phyloP scores from a whole-genome alignment of 2,888 invertebrate genomes.

The Zeuzera pyrina region DNA sequence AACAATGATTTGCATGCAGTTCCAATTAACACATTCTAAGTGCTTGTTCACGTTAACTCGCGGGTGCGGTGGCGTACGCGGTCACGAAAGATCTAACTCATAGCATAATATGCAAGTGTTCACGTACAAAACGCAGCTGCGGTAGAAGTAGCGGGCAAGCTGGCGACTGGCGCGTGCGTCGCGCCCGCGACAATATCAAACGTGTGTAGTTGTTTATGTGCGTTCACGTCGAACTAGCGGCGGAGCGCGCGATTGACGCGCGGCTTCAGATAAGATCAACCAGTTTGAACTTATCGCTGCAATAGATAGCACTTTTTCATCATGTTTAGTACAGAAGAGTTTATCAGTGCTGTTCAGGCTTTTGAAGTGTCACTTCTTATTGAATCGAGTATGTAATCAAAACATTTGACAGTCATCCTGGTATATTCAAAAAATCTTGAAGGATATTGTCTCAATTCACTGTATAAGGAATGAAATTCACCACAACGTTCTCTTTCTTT shows the following conservation, averaged over 20 bases:
- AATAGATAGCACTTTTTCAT: neutral
- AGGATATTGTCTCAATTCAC: slow-evolving; percentile 2
- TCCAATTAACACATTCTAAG: too few relatives aligned
- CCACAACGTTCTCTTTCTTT: slow-evolving; percentile 3
- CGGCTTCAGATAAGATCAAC: slow-evolving; percentile 16
- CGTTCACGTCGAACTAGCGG: slow-evolving; percentile 19
- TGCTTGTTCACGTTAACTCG: slow-evolving; percentile 12
- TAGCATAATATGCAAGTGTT: slow-evolving; percentile 16
- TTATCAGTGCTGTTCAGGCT: slow-evolving; percentile 2
- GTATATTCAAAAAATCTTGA: slow-evolving; percentile 2
- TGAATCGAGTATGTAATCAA: slow-evolving; percentile 4
- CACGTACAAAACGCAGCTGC: slow-evolving; percentile 20
- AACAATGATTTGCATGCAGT: too few relatives aligned
- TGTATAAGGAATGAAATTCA: slow-evolving; percentile 4
- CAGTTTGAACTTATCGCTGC: slow-evolving; percentile 14
- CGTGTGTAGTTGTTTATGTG: slow-evolving; percentile 17
- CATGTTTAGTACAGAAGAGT: slow-evolving; percentile 2
- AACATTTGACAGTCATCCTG: slow-evolving; percentile 3
- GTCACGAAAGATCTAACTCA: slow-evolving; percentile 19
- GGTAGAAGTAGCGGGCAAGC: slow-evolving; percentile 17
- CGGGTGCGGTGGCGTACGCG: slow-evolving; percentile 13
- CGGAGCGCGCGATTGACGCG: slow-evolving; percentile 18
- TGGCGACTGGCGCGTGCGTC: slow-evolving; percentile 14
- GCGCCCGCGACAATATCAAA: slow-evolving; percentile 14
- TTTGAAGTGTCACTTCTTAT: slow-evolving; percentile 3